phyloP scores from a whole-genome alignment of 1,140 invertebrate species.

The Camponotus vicinus region DNA sequence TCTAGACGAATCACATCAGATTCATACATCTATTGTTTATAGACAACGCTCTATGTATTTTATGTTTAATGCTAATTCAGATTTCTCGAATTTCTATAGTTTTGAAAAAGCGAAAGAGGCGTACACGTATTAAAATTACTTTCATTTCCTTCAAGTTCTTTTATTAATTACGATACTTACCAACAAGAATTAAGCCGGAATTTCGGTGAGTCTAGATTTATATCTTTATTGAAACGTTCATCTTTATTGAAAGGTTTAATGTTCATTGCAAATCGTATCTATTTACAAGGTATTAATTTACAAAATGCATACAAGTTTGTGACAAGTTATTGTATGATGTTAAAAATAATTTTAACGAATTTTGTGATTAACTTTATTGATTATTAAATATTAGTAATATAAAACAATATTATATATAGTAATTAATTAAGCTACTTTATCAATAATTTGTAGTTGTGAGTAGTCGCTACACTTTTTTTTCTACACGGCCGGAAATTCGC shows the following conservation, averaged over 20 bases:
- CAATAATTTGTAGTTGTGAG: too few species aligned
- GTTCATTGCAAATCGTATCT: neutral
- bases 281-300: neutral
- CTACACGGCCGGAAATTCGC: neutral
- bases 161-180: neutral
- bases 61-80: conserved; percentile 12
- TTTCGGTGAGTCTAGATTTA: neutral
- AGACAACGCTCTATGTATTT: too few species aligned
- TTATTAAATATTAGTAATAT: too few species aligned
- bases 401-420: too few species aligned
- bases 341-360: neutral
- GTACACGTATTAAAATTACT: neutral
- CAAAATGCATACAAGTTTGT: neutral
- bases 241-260: neutral
- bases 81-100: neutral
- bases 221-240: neutral
- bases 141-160: neutral
- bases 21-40: too few species aligned
- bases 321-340: neutral
- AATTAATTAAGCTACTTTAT: too few species aligned
- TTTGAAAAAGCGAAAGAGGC: neutral
- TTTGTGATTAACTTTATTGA: neutral
- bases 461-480: neutral
- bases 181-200: neutral
- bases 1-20: too few species aligned